Conservation (phyloP, 2,888 invertebrate species). For the Drosophila ustulata region DNA sequence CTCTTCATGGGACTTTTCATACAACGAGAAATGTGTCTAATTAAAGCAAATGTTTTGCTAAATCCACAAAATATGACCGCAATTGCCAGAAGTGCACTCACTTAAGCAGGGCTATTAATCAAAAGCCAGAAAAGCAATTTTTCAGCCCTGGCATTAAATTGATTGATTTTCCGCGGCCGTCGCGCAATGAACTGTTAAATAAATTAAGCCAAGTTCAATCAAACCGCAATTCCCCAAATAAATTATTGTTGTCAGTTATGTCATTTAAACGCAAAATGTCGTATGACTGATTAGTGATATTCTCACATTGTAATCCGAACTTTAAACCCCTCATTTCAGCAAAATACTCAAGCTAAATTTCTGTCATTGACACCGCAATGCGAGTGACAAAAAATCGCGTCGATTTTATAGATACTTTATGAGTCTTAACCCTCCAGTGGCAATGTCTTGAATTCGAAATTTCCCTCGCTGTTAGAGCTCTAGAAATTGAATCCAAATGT, state of each 20-base stretch:
- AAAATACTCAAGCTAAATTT: background rate
- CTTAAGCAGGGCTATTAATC: constrained; percentile 17
- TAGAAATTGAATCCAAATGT: constrained; percentile 2
- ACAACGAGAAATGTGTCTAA: background rate
- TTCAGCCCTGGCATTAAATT: constrained; percentile 23
- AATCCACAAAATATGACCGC: constrained; percentile 8
- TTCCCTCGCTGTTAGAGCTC: background rate
- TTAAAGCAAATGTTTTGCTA: background rate
- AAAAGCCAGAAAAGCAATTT: constrained; percentile 14
- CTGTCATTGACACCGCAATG: background rate
- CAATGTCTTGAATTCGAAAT: background rate
- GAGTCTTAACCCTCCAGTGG: background rate
- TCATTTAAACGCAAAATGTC: constrained; percentile 3
- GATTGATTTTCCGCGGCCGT: constrained; percentile 22
- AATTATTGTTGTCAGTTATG: constrained; percentile 8
- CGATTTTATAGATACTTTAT: constrained; percentile 1
- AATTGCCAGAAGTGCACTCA: background rate
- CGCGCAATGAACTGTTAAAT: constrained; percentile 23
- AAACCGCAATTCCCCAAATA: constrained; percentile 24
- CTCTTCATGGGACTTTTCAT: background rate
- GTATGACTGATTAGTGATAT: constrained; percentile 8
- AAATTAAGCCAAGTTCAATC: constrained; percentile 23
- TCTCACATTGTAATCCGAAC: background rate
- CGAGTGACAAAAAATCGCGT: background rate
- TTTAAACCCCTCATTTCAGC: background rate